phyloP scores from a whole-genome alignment of 2,888 invertebrate species.

The Xanthia icteritia region DNA sequence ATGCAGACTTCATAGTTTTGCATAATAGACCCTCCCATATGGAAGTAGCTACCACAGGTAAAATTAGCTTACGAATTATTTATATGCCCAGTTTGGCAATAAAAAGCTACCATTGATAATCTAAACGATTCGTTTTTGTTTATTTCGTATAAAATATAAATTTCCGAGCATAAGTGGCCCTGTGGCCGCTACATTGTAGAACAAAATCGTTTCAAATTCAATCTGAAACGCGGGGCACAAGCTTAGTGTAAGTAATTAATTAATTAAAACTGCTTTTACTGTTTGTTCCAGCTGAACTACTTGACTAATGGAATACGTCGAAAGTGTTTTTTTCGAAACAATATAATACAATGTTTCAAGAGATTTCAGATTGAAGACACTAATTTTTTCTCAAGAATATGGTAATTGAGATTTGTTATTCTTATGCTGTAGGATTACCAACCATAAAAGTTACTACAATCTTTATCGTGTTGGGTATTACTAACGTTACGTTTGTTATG shows the following conservation, averaged over 20 bases:
- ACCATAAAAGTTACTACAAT: neutral
- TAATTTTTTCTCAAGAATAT: neutral
- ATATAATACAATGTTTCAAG: constrained; percentile 9
- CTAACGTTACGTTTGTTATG: no score
- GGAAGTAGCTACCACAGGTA: no score
- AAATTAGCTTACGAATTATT: no score
- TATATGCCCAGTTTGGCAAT: no score
- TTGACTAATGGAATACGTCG: constrained; percentile 13
- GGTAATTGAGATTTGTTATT: neutral
- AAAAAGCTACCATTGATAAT: no score
- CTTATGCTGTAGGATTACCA: constrained; percentile 3
- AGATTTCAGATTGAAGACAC: constrained; percentile 10
- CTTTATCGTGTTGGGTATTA: constrained; percentile 1
- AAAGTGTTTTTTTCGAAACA: constrained; percentile 6
- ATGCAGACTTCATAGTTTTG: no score
- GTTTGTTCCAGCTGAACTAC: constrained; percentile 29
- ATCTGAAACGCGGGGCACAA: constrained; percentile 34
- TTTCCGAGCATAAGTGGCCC: neutral
- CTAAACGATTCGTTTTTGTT: no score
- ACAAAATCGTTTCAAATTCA: constrained; percentile 38
- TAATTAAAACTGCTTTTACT: constrained; percentile 34
- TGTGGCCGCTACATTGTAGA: constrained; percentile 19
- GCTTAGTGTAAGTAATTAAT: constrained; percentile 24
- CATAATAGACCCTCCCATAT: no score
- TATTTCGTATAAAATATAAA: no score